Percentiles rank a stretch among this genome's conserved stretches.
Conservation (phyloP, 2,113 vertebrate genomes). For the Phalacrocorax carbo region DNA sequence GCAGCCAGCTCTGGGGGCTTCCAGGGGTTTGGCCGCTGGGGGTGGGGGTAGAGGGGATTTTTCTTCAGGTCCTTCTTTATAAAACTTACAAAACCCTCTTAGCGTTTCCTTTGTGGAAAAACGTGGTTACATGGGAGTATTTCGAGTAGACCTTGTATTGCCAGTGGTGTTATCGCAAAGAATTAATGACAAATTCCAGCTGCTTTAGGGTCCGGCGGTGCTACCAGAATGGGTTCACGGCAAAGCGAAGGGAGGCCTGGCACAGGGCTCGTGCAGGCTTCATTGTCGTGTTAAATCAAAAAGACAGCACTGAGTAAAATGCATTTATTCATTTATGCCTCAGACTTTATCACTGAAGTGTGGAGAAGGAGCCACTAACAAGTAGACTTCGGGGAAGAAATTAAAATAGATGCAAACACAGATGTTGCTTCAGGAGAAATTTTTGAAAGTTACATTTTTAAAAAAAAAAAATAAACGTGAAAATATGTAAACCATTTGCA, state of each 20-base stretch:
- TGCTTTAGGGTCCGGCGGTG: background rate
- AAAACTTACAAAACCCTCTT: background rate
- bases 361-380: background rate
- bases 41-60: background rate
- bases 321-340: background rate
- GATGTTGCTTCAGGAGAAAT: background rate
- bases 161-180: background rate
- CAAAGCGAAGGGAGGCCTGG: rapidly evolving
- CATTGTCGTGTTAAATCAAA: background rate
- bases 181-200: too few relatives aligned
- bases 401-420: background rate
- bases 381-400: background rate
- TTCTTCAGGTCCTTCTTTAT: background rate
- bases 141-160: background rate
- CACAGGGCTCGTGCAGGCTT: background rate
- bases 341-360: background rate
- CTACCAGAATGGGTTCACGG: background rate
- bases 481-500: conserved; percentile 29
- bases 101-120: background rate
- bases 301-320: background rate
- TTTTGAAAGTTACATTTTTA: background rate
- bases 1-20: background rate
- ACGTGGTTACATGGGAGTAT: rapidly evolving
- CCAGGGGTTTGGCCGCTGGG: background rate
- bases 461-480: background rate